Evolutionary conservation across 2,888 invertebrate species (phyloP).

Genomic region (Drosophila paracracens): DNA sequence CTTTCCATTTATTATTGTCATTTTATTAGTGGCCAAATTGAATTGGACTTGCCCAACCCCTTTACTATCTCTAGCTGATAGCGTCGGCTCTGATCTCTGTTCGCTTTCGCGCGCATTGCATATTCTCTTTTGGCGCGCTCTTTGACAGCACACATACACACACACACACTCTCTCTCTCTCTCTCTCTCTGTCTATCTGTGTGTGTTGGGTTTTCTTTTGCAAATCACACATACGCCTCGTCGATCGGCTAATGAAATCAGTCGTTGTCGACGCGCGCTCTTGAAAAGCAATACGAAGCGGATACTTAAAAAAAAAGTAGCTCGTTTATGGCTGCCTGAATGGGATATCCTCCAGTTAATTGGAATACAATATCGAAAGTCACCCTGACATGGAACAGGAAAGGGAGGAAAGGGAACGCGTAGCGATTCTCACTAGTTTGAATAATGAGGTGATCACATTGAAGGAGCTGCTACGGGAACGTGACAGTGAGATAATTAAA

Average conservation of each 20-base stretch:
- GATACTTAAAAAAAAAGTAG: slow-evolving; percentile 2
- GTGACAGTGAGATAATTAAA: slow-evolving; percentile 87
- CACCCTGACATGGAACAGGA: slow-evolving; percentile 47
- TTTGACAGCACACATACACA: not conserved
- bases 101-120: slow-evolving; percentile 19
- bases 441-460: slow-evolving; percentile 87
- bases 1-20: slow-evolving; percentile 3
- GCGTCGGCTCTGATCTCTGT: slow-evolving; percentile 37
- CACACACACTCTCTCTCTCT: not conserved
- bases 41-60: slow-evolving; percentile 44
- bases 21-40: slow-evolving; percentile 42
- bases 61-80: slow-evolving; percentile 47
- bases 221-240: slow-evolving; percentile 70
- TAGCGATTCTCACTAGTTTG: slow-evolving; percentile 85
- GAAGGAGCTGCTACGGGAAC: slow-evolving; percentile 86
- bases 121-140: slow-evolving; percentile 31
- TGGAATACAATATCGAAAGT: slow-evolving; percentile 11
- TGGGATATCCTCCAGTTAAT: slow-evolving; percentile 31
- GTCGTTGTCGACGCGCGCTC: slow-evolving; percentile 59
- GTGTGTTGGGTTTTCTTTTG: slow-evolving; percentile 22
- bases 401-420: slow-evolving; percentile 61
- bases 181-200: slow-evolving; percentile 5
- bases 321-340: slow-evolving; percentile 27
- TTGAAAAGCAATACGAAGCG: slow-evolving; percentile 40
- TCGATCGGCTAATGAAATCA: slow-evolving; percentile 52